These are phyloP conservation scores for Labroides dimidiatus DNA, from an alignment of 2,797 vertebrate genomes.

Conservation along the genomic window DNA sequence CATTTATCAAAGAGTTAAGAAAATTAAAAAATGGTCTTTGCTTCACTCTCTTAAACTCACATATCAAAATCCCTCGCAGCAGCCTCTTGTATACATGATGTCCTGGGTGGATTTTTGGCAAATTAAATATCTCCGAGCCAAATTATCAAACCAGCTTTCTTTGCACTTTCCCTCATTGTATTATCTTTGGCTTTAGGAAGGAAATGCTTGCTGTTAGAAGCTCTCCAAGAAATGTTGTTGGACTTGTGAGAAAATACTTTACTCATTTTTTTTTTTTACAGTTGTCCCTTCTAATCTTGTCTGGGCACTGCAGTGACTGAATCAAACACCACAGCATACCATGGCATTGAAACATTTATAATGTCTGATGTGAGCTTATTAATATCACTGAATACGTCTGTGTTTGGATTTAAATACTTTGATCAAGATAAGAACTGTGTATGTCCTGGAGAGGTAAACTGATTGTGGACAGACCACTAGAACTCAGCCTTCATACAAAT, in stretches of 20 bases:
- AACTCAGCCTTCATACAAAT: conserved; percentile 17
- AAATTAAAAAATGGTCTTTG: conserved; percentile 46
- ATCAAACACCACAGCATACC: conserved; percentile 42
- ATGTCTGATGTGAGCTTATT: conserved; percentile 35
- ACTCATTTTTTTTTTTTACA: conserved; percentile 44
- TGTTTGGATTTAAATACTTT: conserved; percentile 54
- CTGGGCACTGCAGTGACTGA: conserved; percentile 45
- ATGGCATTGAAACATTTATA: conserved; percentile 48
- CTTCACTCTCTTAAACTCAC: conserved; percentile 44
- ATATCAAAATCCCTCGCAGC: conserved; percentile 22
- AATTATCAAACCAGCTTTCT: conserved; percentile 64
- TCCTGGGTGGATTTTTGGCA: conserved; percentile 65
- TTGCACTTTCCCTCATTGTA: conserved; percentile 46
- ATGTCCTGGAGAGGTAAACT: conserved; percentile 12
- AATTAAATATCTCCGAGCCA: conserved; percentile 53
- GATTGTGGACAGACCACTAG: conserved; percentile 1
- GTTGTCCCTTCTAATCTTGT: conserved; percentile 53
- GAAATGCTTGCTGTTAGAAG: conserved; percentile 53
- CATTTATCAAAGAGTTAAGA: conserved; percentile 65
- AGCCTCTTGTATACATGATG: conserved; percentile 20
- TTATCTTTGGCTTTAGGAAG: conserved; percentile 72
- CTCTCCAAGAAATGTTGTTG: conserved; percentile 67
- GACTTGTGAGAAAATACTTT: conserved; percentile 74
- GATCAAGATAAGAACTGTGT: conserved; percentile 49
- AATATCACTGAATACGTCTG: conserved; percentile 44